phyloP scores from a whole-genome alignment of 2,113 vertebrate genomes.

The Dipodomys stephensi region DNA sequence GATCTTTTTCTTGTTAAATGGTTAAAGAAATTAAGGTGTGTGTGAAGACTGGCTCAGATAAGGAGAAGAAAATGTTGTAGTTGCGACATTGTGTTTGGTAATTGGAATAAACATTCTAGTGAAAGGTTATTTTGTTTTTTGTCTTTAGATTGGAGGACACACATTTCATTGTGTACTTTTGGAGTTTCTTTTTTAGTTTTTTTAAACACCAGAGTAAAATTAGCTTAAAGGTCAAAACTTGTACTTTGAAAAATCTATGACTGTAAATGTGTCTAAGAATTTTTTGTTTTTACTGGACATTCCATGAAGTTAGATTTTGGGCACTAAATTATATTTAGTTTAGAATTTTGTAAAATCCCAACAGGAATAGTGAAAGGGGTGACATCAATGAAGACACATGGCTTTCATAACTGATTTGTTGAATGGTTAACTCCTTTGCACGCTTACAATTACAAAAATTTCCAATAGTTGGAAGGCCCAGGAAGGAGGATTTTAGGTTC shows the following conservation, averaged over 20 bases:
- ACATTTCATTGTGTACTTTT: slow-evolving; percentile 65
- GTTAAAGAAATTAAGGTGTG: neutral
- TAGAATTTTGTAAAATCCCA: neutral
- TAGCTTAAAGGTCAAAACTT: slow-evolving; percentile 64
- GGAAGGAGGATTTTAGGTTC: neutral
- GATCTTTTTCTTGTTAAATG: slow-evolving; percentile 34
- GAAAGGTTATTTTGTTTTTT: slow-evolving; percentile 1
- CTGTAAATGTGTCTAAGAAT: neutral
- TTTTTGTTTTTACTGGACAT: neutral
- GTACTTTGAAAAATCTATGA: slow-evolving; percentile 61
- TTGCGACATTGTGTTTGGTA: slow-evolving; percentile 61
- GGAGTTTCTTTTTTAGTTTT: neutral
- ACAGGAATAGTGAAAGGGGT: too few species aligned
- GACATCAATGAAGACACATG: too few species aligned
- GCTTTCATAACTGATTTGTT: too few species aligned
- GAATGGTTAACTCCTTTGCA: too few species aligned
- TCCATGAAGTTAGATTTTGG: slow-evolving; percentile 57
- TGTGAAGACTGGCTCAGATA: neutral
- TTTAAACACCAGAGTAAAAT: slow-evolving; percentile 19
- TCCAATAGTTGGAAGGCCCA: too few species aligned
- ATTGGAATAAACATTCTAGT: slow-evolving; percentile 56
- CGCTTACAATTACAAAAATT: too few species aligned
- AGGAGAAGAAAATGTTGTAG: neutral
- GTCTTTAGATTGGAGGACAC: slow-evolving; percentile 39
- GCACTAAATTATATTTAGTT: neutral